Conservation (phyloP, 2,797 vertebrate species). For the Hoplostethus atlanticus region DNA sequence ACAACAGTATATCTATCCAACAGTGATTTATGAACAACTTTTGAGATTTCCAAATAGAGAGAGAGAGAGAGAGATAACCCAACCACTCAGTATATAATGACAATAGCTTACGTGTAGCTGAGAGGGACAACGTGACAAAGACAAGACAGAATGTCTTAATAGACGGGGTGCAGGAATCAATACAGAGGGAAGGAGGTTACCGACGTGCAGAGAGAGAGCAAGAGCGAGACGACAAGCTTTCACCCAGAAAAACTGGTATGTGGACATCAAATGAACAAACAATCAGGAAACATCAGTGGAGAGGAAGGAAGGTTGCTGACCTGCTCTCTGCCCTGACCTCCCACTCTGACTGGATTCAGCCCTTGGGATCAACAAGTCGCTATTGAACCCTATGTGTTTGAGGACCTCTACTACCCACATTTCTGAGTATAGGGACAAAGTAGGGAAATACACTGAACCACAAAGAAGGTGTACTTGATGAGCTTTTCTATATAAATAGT, state of each 20-base stretch:
- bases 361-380: constrained; percentile 17
- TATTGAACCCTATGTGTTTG: background rate
- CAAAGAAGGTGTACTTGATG: too few relatives aligned
- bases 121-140: background rate
- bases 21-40: too few relatives aligned
- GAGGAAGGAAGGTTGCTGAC: constrained; percentile 17
- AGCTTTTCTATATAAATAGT: background rate
- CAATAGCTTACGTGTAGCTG: too few relatives aligned
- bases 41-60: too few relatives aligned
- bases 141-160: background rate
- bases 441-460: background rate
- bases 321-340: background rate
- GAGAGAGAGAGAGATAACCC: too few relatives aligned
- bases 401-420: background rate
- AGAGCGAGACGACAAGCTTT: background rate
- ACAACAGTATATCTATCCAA: too few relatives aligned
- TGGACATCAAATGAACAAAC: constrained; percentile 1
- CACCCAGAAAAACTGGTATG: background rate
- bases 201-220: background rate
- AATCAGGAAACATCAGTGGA: background rate
- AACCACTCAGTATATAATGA: too few relatives aligned
- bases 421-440: too few relatives aligned
- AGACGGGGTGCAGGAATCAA: background rate
- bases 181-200: background rate
- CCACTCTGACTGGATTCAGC: background rate